These are phyloP conservation scores for Ctenopoma kingsleyae DNA, from an alignment of 2,797 vertebrate genomes.

Conservation along the genomic window DNA sequence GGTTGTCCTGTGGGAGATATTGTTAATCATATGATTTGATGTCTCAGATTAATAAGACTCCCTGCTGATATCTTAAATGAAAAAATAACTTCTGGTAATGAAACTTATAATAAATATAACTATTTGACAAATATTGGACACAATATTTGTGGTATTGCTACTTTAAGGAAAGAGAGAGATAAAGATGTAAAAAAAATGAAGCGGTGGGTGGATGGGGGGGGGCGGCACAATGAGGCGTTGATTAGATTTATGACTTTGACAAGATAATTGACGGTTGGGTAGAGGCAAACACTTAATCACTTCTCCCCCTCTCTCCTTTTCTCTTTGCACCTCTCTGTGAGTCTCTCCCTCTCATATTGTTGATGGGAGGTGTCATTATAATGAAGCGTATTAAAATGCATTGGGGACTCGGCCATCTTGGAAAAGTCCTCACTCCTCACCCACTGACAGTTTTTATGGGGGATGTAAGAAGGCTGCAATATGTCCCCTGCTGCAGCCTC, in stretches of 20 bases:
- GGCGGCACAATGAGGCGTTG: slow-evolving; percentile 72
- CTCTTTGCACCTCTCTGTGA: slow-evolving; percentile 50
- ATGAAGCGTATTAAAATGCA: slow-evolving; percentile 84
- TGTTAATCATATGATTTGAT: slow-evolving; percentile 46
- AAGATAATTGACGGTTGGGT: slow-evolving; percentile 85
- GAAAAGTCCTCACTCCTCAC: slow-evolving; percentile 71
- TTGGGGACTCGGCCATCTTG: slow-evolving; percentile 66
- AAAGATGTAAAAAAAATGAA: slow-evolving; percentile 33
- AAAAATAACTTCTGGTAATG: slow-evolving; percentile 71
- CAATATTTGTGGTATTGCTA: slow-evolving; percentile 47
- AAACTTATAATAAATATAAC: slow-evolving; percentile 70
- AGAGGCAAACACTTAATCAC: slow-evolving; percentile 84
- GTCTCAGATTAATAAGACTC: slow-evolving; percentile 71
- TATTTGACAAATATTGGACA: slow-evolving; percentile 57
- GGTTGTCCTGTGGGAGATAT: slow-evolving; percentile 58
- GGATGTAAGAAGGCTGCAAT: slow-evolving; percentile 70
- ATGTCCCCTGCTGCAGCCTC: slow-evolving; percentile 64
- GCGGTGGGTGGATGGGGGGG: slow-evolving; percentile 2
- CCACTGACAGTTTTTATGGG: slow-evolving; percentile 73
- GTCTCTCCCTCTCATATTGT: slow-evolving; percentile 69
- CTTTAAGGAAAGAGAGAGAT: slow-evolving; percentile 38
- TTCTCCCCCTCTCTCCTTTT: slow-evolving; percentile 55
- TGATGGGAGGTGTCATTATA: slow-evolving; percentile 80
- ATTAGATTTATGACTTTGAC: slow-evolving; percentile 87
- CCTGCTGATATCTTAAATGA: slow-evolving; percentile 72